Evolutionary conservation across 1,140 invertebrate species (phyloP).

Genomic region (Copidosoma floridanum): DNA sequence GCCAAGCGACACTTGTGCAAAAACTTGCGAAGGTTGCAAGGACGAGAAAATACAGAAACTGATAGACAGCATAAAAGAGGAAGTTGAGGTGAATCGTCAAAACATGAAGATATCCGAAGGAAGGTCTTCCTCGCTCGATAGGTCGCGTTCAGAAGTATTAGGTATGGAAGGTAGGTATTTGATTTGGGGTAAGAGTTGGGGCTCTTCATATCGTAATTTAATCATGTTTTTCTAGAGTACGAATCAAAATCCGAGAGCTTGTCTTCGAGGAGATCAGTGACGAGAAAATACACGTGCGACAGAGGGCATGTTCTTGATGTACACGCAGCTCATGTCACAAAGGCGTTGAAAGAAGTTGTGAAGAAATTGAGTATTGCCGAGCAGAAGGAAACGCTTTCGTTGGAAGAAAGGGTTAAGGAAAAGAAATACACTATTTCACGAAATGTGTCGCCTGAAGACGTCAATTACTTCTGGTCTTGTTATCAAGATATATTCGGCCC

Average conservation of each 20-base stretch:
- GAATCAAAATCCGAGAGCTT: no score
- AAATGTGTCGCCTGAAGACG: constrained; percentile 51
- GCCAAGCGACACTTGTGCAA: neutral
- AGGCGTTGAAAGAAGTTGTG: constrained; percentile 56
- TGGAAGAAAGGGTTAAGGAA: constrained; percentile 33
- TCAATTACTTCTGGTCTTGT: constrained; percentile 57
- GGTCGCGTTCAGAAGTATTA: neutral
- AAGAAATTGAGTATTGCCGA: constrained; percentile 49
- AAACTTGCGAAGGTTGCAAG: constrained; percentile 6
- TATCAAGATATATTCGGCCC: constrained; percentile 52
- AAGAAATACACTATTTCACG: constrained; percentile 52
- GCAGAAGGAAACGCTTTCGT: constrained; percentile 27
- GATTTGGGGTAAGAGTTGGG: neutral
- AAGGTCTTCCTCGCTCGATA: neutral
- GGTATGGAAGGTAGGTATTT: neutral
- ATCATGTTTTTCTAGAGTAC: no score
- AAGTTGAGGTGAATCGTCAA: no score
- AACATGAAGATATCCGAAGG: no score
- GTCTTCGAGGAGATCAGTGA: constrained; percentile 2
- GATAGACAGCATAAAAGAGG: constrained; percentile 22
- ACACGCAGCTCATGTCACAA: constrained; percentile 58
- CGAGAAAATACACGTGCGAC: constrained; percentile 33
- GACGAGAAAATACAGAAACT: constrained; percentile 25
- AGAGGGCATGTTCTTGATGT: constrained; percentile 59
- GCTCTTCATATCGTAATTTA: no score